These are phyloP conservation scores for Teleogryllus oceanicus DNA, from an alignment of 2,888 invertebrate genomes.

Conservation along the genomic window DNA sequence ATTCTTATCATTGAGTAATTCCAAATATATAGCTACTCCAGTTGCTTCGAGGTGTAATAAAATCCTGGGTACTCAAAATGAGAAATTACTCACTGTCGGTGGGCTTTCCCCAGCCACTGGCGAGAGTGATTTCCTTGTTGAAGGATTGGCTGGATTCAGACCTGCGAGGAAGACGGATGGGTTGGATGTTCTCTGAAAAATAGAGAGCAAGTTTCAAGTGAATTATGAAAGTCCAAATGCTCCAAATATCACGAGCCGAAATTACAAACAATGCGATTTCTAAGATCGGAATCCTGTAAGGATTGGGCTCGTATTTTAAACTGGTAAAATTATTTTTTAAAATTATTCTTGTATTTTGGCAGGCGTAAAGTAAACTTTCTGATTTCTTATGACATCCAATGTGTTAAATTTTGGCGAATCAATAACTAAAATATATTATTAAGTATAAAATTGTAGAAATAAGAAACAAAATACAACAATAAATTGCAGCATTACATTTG, in stretches of 20 bases:
- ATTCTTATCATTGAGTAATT: no score
- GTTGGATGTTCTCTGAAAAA: constrained; percentile 36
- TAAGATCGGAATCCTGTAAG: no score
- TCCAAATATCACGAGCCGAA: no score
- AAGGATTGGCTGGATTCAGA: constrained; percentile 33
- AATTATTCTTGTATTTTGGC: not conserved
- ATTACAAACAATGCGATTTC: no score
- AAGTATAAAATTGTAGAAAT: no score
- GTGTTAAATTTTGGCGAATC: no score
- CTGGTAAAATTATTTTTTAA: not conserved
- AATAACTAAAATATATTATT: no score
- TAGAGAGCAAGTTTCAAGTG: not conserved
- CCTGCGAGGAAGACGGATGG: constrained; percentile 37
- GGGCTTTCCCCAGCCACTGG: constrained; percentile 40
- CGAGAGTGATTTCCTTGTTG: constrained; percentile 33
- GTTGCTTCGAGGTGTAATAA: no score
- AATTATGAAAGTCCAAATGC: not conserved
- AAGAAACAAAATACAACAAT: no score
- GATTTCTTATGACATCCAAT: not conserved
- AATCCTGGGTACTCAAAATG: no score
- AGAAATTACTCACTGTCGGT: constrained; percentile 34
- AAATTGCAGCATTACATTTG: no score
- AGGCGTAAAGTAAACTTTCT: not conserved
- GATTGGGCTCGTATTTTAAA: not conserved
- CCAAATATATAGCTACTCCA: no score